Conservation (phyloP, 2,888 invertebrate species). For the Lamellibrachia satsuma region DNA sequence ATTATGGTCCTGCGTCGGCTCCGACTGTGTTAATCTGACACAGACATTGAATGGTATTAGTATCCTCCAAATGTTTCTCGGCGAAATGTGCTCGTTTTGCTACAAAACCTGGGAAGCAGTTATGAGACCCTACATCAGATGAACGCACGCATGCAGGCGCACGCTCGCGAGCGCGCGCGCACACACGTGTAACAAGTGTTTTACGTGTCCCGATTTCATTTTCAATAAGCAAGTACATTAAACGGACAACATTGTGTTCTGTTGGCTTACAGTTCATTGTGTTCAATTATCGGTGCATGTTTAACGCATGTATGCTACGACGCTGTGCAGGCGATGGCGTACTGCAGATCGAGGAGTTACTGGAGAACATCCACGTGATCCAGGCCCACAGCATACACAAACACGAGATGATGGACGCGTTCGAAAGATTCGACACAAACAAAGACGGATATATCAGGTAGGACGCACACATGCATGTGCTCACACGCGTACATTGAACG, state of each 20-base stretch:
- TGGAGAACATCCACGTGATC: conserved; percentile 33
- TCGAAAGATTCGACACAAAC: conserved; percentile 33
- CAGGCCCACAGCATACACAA: conserved; percentile 32
- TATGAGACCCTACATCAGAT: no score
- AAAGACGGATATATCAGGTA: conserved; percentile 35
- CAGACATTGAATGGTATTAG: neutral
- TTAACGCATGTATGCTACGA: neutral
- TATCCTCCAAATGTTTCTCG: neutral
- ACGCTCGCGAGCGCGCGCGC: neutral
- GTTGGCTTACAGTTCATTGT: neutral
- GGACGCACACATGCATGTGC: neutral
- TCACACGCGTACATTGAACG: no score
- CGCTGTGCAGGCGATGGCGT: conserved; percentile 33
- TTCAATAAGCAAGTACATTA: neutral
- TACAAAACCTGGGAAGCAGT: neutral
- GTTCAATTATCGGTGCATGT: no score
- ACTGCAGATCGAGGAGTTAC: conserved; percentile 34
- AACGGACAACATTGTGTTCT: neutral
- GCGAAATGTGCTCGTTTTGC: neutral
- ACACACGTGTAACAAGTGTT: neutral
- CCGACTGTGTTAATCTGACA: neutral
- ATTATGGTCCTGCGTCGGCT: neutral
- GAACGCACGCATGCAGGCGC: no score
- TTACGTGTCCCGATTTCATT: neutral
- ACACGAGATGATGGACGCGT: conserved; percentile 32